Evolutionary conservation across 1,140 invertebrate genomes (phyloP), one percentile per base, ranked within the genome.

Genomic region (Kradibia gibbosae): DNA sequence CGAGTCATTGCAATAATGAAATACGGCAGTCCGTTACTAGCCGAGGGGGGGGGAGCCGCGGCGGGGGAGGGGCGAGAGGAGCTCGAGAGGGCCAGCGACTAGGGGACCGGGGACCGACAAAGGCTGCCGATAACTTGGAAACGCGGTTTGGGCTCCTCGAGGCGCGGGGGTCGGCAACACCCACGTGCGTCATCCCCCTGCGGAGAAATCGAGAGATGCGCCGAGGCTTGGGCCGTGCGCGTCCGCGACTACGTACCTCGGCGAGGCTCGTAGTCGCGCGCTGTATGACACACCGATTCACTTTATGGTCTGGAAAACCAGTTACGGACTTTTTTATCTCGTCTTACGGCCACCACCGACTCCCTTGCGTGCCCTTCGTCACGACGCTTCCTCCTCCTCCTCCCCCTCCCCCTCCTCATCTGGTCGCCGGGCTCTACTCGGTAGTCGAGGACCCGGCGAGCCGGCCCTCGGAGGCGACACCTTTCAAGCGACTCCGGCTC

Each of bases 301-400:
- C 45, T 53, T 73, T 53, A 53, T 31, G 45, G 48, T n/a, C 53
- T 60, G 73, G 73, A 75, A 60, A 75, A 75, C 73, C 73, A 75
- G 73, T 75, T 55, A 53, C 48, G 22, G 45, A 75, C 73, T 57
- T 75, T 57, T 75, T 60, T 75, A n/a, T 75, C 31, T 48, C 70
- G 67, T 71, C 34, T 4, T n/a, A 8, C 28, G 28, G n/a, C 39
- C 39, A 3, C 34, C 39, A 25, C 39, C 39, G 11, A 3, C 20
- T 13, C 42, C 70, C 17, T n/a, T n/a, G n/a, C n/a, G n/a, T n/a
- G n/a, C 25, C 42, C n/a, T 25, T 71, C 42, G 39, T 71, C 70
- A n/a, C 60, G 20, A n/a, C 39, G 22, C 34, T 4, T 15, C 67
- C 20, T 39, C 20, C 22, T 22, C 25, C 67, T 71, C 39, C 39